These are phyloP conservation scores for Dicerorhinus sumatrensis DNA, from an alignment of 2,113 vertebrate genomes.

Conservation along the genomic window DNA sequence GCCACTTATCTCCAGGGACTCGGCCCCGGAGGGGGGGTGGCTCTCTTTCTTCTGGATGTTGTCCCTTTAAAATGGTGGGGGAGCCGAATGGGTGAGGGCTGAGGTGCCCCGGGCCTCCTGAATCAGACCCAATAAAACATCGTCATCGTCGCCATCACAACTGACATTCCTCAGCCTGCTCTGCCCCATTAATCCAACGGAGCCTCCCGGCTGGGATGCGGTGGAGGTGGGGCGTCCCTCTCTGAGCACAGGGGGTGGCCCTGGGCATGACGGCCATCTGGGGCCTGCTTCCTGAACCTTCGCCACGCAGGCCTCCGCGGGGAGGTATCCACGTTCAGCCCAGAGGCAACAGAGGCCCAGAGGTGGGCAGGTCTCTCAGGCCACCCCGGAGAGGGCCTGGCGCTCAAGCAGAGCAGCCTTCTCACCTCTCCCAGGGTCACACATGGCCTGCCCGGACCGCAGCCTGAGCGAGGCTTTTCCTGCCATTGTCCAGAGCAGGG, in stretches of 20 bases:
- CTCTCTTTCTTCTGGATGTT: fast-evolving
- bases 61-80: background rate
- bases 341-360: no score
- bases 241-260: background rate
- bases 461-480: background rate
- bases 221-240: fast-evolving
- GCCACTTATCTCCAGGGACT: background rate
- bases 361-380: background rate
- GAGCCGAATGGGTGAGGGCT: fast-evolving
- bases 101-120: fast-evolving
- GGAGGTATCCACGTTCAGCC: fast-evolving
- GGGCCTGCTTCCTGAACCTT: background rate
- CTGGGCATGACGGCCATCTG: fast-evolving
- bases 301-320: fast-evolving
- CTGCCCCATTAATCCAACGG: fast-evolving
- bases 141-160: fast-evolving
- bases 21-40: fast-evolving
- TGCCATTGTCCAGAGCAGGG: conserved; percentile 55
- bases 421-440: background rate
- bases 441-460: background rate
- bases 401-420: fast-evolving
- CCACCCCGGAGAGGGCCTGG: background rate
- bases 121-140: background rate
- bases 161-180: fast-evolving
- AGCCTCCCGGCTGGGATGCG: background rate